Evolutionary conservation across 2,797 vertebrate species (phyloP).

Genomic region (Halcyon leucocephala): DNA sequence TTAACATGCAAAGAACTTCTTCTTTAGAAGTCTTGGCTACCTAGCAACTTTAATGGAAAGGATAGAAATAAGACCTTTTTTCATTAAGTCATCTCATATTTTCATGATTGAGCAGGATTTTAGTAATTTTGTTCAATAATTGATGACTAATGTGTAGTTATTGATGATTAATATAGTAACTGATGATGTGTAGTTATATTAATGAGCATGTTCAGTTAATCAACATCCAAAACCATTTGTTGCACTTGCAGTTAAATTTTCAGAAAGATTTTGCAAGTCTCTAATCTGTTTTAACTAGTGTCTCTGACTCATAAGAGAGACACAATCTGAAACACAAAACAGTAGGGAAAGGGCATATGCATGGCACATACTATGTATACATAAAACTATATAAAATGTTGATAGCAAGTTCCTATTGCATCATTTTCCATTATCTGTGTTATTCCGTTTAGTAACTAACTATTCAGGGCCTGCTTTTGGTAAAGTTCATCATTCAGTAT

Average conservation of each 20-base stretch:
- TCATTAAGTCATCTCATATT: neutral
- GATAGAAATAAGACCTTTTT: neutral
- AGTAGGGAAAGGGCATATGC: neutral
- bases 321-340: neutral
- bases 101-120: neutral
- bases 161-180: neutral
- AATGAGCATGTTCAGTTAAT: neutral
- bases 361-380: neutral
- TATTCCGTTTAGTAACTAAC: neutral
- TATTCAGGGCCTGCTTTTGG: neutral
- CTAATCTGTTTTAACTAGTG: neutral
- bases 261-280: neutral
- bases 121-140: neutral
- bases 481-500: neutral
- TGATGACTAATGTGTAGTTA: neutral
- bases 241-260: neutral
- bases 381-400: neutral
- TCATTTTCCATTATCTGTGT: neutral
- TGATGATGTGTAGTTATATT: neutral
- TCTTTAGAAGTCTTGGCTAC: neutral
- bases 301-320: neutral
- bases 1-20: neutral
- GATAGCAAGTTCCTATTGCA: neutral
- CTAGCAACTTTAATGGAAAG: neutral
- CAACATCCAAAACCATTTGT: neutral